Evolutionary conservation across 2,888 invertebrate genomes (phyloP).

Genomic region (Punctoribates punctum): DNA sequence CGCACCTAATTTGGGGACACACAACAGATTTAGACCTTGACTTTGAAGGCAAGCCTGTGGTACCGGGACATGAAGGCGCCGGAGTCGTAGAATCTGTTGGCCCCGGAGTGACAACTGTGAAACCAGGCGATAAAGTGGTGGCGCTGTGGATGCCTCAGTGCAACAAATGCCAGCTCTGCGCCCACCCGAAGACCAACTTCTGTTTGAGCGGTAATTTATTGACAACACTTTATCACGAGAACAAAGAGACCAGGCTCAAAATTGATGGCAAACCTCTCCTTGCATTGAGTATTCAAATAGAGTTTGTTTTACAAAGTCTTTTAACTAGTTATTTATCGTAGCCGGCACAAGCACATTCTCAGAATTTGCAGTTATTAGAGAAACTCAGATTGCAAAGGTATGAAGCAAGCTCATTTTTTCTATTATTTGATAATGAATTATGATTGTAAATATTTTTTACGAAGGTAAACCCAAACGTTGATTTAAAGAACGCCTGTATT

Average conservation of each 20-base stretch:
- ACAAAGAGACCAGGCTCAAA: neutral
- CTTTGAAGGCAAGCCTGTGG: constrained; percentile 5
- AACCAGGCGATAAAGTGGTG: constrained; percentile 57
- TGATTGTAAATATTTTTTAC: too few species aligned
- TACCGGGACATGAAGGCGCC: constrained; percentile 38
- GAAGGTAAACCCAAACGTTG: too few species aligned
- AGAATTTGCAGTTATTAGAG: constrained; percentile 19
- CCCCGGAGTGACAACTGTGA: neutral
- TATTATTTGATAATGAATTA: too few species aligned
- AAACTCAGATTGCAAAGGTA: constrained; percentile 32
- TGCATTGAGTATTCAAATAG: neutral
- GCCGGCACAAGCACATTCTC: neutral
- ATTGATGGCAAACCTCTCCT: neutral
- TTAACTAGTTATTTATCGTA: neutral
- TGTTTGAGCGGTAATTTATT: constrained; percentile 50
- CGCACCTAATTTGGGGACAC: constrained; percentile 28
- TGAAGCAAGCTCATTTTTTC: neutral
- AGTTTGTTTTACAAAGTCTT: neutral
- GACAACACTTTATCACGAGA: neutral
- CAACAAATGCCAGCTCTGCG: constrained; percentile 57
- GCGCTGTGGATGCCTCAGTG: constrained; percentile 59
- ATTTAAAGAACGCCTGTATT: constrained; percentile 31
- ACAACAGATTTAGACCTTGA: neutral
- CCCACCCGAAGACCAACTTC: constrained; percentile 58
- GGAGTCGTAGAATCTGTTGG: constrained; percentile 36